A percentile compares a stretch with the other conserved stretches of the same genome.
These are phyloP conservation scores for Drosophila mimica DNA, from an alignment of 2,888 invertebrate species.

Conservation along the genomic window DNA sequence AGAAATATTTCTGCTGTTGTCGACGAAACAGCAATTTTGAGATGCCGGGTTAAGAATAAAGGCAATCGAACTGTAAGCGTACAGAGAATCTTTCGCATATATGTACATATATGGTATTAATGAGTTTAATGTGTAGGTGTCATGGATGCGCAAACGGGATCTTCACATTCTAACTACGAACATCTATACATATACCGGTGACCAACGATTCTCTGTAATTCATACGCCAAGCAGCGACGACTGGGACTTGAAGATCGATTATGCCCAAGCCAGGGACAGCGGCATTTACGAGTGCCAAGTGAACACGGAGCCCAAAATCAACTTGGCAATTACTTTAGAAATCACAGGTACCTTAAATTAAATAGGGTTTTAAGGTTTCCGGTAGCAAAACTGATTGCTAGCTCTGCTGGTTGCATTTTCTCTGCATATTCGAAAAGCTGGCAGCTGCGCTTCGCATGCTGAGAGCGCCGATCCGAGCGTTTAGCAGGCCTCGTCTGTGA, in stretches of 20 bases:
- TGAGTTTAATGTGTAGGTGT: constrained; percentile 70
- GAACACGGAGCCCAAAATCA: constrained; percentile 95
- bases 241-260: constrained; percentile 94
- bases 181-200: constrained; percentile 94
- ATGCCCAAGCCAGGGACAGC: constrained; percentile 93
- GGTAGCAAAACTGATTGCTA: background rate
- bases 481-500: background rate
- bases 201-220: constrained; percentile 93
- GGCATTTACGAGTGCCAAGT: constrained; percentile 96
- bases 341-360: constrained; percentile 89
- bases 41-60: constrained; percentile 94
- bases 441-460: background rate
- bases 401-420: background rate
- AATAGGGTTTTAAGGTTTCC: background rate
- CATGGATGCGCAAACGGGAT: constrained; percentile 85
- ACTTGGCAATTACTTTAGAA: constrained; percentile 91
- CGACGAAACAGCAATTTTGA: constrained; percentile 91
- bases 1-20: constrained; percentile 93
- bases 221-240: constrained; percentile 94
- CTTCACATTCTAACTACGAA: constrained; percentile 94
- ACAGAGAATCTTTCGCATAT: background rate
- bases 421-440: background rate
- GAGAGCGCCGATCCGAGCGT: background rate
- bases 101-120: background rate
- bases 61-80: constrained; percentile 93